These are phyloP conservation scores for Cydia fagiglandana DNA, from an alignment of 1,140 invertebrate genomes.

Conservation along the genomic window DNA sequence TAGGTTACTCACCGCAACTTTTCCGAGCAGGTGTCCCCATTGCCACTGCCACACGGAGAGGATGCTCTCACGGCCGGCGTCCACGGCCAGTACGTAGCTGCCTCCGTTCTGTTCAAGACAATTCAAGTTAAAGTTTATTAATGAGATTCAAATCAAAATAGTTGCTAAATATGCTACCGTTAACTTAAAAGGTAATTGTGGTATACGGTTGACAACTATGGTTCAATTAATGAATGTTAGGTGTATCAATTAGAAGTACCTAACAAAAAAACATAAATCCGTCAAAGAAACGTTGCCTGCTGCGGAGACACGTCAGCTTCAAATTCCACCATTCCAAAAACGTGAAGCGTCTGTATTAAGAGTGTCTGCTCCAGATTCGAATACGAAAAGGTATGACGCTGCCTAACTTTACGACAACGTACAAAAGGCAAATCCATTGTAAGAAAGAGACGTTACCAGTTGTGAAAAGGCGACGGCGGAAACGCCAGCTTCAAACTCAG, in stretches of 20 bases:
- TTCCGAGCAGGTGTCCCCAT: slow-evolving; percentile 92
- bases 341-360: background rate
- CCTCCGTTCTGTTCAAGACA: slow-evolving; percentile 85
- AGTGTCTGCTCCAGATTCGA: background rate
- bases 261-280: too few species aligned
- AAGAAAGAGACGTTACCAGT: slow-evolving; percentile 76
- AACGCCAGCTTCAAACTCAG: slow-evolving; percentile 94
- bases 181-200: too few species aligned
- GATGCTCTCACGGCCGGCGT: slow-evolving; percentile 91
- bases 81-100: slow-evolving; percentile 91
- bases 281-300: too few species aligned
- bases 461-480: slow-evolving; percentile 95
- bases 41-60: slow-evolving; percentile 95
- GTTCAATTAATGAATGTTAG: too few species aligned
- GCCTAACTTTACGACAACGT: too few species aligned
- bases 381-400: too few species aligned
- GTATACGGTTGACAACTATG: too few species aligned
- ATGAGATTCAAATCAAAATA: background rate
- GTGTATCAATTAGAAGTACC: too few species aligned
- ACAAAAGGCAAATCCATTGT: too few species aligned
- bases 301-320: too few species aligned
- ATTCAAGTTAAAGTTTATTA: too few species aligned
- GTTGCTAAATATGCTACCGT: background rate
- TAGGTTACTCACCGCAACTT: slow-evolving; percentile 88
- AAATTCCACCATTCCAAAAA: background rate